A percentile compares a stretch with the other conserved stretches of the same genome.
phyloP scores from a whole-genome alignment of 2,797 vertebrate genomes.

The Phrynocephalus forsythii region DNA sequence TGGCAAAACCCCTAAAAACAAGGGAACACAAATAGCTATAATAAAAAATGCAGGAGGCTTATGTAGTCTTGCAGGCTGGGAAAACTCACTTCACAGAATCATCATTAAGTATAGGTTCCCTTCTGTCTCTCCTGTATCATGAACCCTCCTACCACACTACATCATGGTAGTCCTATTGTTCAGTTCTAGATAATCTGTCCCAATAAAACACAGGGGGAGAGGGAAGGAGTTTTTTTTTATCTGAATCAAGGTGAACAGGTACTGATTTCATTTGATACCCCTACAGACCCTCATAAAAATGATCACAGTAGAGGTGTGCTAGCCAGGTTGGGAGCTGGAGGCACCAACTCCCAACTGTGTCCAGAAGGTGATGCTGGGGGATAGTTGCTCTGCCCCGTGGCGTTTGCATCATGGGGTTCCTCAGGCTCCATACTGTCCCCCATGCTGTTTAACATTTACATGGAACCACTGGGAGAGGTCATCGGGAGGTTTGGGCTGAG shows the following conservation, averaged over 20 bases:
- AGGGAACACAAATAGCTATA: not conserved
- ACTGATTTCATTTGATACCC: not conserved
- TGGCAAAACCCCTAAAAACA: not conserved
- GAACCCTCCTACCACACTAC: not conserved
- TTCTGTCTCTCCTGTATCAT: not conserved
- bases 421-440: too few relatives aligned
- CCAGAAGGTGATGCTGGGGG: too few relatives aligned
- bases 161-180: not conserved
- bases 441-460: too few relatives aligned
- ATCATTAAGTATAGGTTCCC: not conserved
- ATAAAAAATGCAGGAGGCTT: not conserved
- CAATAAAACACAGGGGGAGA: not conserved
- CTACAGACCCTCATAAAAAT: not conserved
- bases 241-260: too few relatives aligned
- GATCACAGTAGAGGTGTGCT: not conserved
- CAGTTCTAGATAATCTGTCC: not conserved
- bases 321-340: too few relatives aligned
- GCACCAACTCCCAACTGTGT: too few relatives aligned
- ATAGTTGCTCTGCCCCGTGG: too few relatives aligned
- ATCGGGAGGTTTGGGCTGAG: too few relatives aligned
- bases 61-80: not conserved
- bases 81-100: not conserved
- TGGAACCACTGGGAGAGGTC: too few relatives aligned
- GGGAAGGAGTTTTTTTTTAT: not conserved
- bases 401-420: too few relatives aligned